Evolutionary conservation across 2,113 vertebrate species (phyloP).

Genomic region (Struthio camelus): DNA sequence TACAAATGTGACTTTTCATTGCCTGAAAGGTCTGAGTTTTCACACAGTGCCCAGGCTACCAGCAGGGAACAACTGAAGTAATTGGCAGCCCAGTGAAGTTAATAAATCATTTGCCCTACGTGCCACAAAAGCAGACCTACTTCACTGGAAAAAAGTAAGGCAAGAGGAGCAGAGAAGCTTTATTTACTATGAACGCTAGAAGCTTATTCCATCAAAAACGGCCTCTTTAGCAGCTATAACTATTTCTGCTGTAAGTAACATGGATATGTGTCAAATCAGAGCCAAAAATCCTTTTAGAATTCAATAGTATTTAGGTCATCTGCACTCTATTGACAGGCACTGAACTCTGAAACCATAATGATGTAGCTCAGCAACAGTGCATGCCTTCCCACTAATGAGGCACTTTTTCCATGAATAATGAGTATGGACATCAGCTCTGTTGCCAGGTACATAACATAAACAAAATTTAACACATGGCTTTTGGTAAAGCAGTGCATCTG

Average conservation of each 20-base stretch:
- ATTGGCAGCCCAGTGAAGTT: background rate
- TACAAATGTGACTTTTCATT: background rate
- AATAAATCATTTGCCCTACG: background rate
- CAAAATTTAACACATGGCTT: constrained; percentile 72
- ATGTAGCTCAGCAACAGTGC: constrained; percentile 70
- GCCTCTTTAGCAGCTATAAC: constrained; percentile 57
- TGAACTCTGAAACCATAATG: constrained; percentile 67
- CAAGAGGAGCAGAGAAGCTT: background rate
- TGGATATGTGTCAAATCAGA: constrained; percentile 25
- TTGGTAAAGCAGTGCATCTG: constrained; percentile 69
- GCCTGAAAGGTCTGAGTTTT: constrained; percentile 6
- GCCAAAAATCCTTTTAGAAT: constrained; percentile 69
- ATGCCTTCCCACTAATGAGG: constrained; percentile 73
- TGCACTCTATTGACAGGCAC: constrained; percentile 68
- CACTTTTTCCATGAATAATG: constrained; percentile 78
- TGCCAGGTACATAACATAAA: constrained; percentile 80
- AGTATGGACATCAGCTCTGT: constrained; percentile 75
- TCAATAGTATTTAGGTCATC: constrained; percentile 73
- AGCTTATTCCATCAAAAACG: constrained; percentile 32
- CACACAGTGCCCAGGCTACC: constrained; percentile 13
- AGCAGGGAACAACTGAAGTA: background rate
- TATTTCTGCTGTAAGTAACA: constrained; percentile 67
- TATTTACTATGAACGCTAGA: constrained; percentile 18
- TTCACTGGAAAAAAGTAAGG: background rate
- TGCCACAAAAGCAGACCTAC: background rate